Conservation (phyloP, 2,113 vertebrate genomes). For the Apaloderma vittatum region DNA sequence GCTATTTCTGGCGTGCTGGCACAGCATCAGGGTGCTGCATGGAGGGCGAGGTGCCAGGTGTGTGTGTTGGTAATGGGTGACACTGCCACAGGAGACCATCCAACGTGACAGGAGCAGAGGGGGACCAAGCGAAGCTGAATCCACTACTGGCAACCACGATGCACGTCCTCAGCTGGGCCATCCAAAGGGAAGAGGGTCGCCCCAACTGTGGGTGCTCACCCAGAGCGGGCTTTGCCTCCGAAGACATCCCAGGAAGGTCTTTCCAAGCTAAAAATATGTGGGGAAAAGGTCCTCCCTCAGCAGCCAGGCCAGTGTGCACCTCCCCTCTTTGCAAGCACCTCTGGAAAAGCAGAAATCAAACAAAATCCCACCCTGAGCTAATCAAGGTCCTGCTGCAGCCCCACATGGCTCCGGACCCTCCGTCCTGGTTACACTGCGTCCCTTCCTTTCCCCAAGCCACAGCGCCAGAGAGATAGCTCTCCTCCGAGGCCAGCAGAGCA, state of each 20-base stretch:
- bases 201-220: accelerated
- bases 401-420: background rate
- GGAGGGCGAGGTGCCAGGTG: background rate
- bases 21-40: accelerated
- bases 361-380: background rate
- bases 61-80: background rate
- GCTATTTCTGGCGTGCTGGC: background rate
- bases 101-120: background rate
- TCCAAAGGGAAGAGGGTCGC: background rate
- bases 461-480: accelerated
- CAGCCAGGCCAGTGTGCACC: accelerated
- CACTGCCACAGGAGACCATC: background rate
- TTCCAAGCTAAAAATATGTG: background rate
- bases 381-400: background rate
- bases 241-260: background rate
- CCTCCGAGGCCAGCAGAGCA: background rate
- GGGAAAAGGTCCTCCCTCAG: background rate
- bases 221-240: background rate
- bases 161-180: background rate
- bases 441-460: accelerated
- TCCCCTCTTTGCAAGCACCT: background rate
- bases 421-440: accelerated
- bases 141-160: background rate
- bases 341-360: too few relatives aligned
- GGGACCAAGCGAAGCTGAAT: background rate